Evolutionary conservation across 1,140 invertebrate species (phyloP).

Genomic region (Drosophila parabipectinata): DNA sequence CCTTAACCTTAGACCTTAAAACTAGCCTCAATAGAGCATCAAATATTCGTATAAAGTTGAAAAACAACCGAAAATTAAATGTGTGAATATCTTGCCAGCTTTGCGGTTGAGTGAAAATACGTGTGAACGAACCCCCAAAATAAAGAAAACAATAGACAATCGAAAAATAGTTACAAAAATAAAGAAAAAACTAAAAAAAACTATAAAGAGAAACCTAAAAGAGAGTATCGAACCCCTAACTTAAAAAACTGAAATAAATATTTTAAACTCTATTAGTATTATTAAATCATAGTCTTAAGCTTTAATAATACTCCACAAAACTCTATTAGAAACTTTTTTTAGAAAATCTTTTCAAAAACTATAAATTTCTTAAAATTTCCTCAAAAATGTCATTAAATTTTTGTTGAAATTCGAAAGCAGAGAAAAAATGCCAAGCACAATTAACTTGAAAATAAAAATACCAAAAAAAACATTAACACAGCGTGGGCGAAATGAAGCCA

Average conservation of each 20-base stretch:
- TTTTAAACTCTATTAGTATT: too few relatives aligned
- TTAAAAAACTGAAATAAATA: background rate
- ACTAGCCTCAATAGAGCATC: conserved; percentile 14
- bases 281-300: too few relatives aligned
- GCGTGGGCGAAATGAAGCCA: conserved; percentile 52
- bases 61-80: conserved; percentile 39
- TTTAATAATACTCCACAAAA: too few relatives aligned
- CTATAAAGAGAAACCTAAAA: background rate
- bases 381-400: conserved; percentile 29
- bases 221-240: too few relatives aligned
- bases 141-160: conserved; percentile 20
- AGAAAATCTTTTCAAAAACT: too few relatives aligned
- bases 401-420: conserved; percentile 10
- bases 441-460: conserved; percentile 23
- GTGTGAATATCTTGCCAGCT: conserved; percentile 55
- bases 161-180: conserved; percentile 11
- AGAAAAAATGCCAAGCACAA: conserved; percentile 28
- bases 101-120: conserved; percentile 66
- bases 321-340: too few relatives aligned
- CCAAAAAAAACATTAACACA: conserved; percentile 8
- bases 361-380: conserved; percentile 8
- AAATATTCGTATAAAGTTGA: conserved; percentile 1
- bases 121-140: conserved; percentile 64
- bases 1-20: background rate
- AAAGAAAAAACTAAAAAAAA: conserved; percentile 8